Evolutionary conservation across 2,113 vertebrate species (phyloP).

Genomic region (Globicephala melas): DNA sequence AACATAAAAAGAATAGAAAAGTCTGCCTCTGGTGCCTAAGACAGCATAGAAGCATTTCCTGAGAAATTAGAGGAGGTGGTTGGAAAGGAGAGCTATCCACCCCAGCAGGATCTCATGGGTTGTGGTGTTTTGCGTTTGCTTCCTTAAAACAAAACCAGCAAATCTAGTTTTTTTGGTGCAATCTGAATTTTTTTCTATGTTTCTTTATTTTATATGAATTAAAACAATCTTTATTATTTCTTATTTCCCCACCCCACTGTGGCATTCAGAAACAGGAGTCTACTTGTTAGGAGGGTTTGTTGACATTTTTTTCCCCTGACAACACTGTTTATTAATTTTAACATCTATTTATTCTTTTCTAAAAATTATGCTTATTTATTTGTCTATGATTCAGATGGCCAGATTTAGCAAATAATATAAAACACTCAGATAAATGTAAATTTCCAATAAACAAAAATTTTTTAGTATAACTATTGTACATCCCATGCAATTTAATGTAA

Average conservation of each 20-base stretch:
- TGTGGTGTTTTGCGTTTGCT: background rate
- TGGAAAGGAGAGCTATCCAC: background rate
- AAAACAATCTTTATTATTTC: background rate
- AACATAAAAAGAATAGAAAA: background rate
- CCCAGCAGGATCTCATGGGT: background rate
- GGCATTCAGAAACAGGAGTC: background rate
- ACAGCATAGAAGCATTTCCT: background rate
- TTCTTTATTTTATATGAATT: background rate
- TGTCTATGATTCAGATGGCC: background rate
- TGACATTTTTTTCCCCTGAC: background rate
- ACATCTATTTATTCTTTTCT: background rate
- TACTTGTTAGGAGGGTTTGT: background rate
- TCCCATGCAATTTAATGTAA: background rate
- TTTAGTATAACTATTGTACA: background rate
- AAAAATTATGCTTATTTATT: background rate
- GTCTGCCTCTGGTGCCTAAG: background rate
- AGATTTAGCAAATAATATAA: slow-evolving; percentile 3
- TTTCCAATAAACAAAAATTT: background rate
- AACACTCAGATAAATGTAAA: background rate
- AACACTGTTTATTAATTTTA: background rate
- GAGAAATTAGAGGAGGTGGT: no score
- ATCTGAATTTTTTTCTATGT: background rate
- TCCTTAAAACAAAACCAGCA: background rate
- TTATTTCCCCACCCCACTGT: background rate
- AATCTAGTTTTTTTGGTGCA: background rate